These are phyloP conservation scores for Leptodactylus fallax DNA, from an alignment of 2,797 vertebrate genomes.

Conservation along the genomic window DNA sequence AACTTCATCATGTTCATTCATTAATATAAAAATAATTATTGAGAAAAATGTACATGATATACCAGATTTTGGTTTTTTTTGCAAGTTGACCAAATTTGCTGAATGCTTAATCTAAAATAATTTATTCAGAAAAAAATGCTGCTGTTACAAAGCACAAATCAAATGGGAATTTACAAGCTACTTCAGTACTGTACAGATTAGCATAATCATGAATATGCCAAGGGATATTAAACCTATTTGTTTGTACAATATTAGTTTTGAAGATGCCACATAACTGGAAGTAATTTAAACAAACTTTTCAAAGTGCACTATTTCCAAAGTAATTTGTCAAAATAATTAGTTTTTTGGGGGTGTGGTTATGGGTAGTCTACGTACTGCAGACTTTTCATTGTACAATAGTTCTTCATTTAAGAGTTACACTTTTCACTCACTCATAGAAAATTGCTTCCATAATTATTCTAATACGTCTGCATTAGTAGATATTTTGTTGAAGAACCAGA, in stretches of 20 bases:
- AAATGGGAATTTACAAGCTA: conserved; percentile 61
- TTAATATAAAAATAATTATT: conserved; percentile 52
- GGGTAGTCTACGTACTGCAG: not conserved
- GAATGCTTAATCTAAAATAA: conserved; percentile 55
- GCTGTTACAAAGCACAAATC: conserved; percentile 61
- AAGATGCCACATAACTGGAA: conserved; percentile 59
- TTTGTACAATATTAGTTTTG: conserved; percentile 62
- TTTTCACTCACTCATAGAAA: not conserved
- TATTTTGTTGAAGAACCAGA: not conserved
- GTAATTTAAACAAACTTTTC: conserved; percentile 60
- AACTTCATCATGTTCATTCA: conserved; percentile 38
- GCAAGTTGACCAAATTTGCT: conserved; percentile 49
- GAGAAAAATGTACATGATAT: conserved; percentile 24
- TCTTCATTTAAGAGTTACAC: not conserved
- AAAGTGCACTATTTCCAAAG: conserved; percentile 33
- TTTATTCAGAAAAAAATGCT: conserved; percentile 55
- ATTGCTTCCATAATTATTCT: not conserved
- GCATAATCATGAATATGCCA: conserved; percentile 65
- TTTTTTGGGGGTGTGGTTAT: not conserved
- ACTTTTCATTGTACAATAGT: not conserved
- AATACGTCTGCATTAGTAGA: not conserved
- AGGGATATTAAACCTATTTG: conserved; percentile 63
- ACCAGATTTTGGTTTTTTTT: conserved; percentile 39
- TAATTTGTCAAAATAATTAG: not conserved
- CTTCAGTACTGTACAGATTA: conserved; percentile 59